Conservation (phyloP, 1,140 invertebrate genomes). For the Drosophila sp. region DNA sequence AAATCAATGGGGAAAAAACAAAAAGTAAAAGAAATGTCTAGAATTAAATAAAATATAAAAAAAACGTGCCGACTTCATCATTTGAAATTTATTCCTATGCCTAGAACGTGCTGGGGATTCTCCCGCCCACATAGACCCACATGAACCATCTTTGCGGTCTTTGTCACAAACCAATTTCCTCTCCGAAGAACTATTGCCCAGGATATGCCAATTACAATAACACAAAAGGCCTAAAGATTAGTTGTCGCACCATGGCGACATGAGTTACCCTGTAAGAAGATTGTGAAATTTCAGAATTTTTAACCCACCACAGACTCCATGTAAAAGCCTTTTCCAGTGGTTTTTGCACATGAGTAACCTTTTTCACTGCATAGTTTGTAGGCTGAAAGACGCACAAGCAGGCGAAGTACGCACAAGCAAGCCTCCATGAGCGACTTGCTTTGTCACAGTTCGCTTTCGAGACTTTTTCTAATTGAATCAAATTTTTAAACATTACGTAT, state of each 20-base stretch:
- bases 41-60: conserved; percentile 19
- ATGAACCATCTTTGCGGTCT: conserved; percentile 28
- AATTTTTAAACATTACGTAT: too few species aligned
- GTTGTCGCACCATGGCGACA: background rate
- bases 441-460: too few species aligned
- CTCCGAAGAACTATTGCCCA: conserved; percentile 21
- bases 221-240: background rate
- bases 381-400: too few species aligned
- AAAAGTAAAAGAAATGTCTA: conserved; percentile 30
- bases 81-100: conserved; percentile 51
- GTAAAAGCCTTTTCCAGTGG: too few species aligned
- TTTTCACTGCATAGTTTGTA: too few species aligned
- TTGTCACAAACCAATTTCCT: conserved; percentile 59
- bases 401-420: too few species aligned
- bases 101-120: conserved; percentile 48
- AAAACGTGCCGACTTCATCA: conserved; percentile 47
- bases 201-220: conserved; percentile 56
- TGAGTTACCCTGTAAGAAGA: background rate
- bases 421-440: too few species aligned
- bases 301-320: too few species aligned
- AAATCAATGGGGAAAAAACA: conserved; percentile 20
- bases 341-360: too few species aligned
- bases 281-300: background rate
- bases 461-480: too few species aligned
- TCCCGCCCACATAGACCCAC: conserved; percentile 20